A percentile compares a stretch with the other conserved stretches of the same genome.
phyloP scores from a whole-genome alignment of 2,888 invertebrate species.

The Pyralis farinalis region DNA sequence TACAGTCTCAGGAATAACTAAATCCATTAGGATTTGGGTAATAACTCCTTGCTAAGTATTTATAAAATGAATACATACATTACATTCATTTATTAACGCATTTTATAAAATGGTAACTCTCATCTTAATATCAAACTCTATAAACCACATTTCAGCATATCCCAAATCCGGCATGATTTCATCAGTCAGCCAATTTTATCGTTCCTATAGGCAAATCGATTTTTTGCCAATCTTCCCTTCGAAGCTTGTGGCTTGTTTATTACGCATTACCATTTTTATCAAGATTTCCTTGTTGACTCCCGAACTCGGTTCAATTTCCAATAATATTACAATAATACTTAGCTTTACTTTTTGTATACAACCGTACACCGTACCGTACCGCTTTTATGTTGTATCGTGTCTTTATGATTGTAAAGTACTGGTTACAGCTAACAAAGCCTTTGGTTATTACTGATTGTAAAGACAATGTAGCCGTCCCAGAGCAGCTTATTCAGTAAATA shows the following conservation, averaged over 20 bases:
- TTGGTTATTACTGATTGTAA: too few species aligned
- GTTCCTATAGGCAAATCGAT: slow-evolving; percentile 11
- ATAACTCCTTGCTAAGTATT: too few species aligned
- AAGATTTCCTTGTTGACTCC: slow-evolving; percentile 11
- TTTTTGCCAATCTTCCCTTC: slow-evolving; percentile 14
- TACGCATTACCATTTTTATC: slow-evolving; percentile 19
- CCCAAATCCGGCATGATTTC: not conserved
- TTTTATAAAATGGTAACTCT: not conserved
- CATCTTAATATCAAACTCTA: not conserved
- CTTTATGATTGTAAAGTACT: too few species aligned
- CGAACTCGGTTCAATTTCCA: not conserved
- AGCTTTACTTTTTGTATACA: not conserved
- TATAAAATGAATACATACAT: too few species aligned
- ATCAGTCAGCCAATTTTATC: slow-evolving; percentile 2
- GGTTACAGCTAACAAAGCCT: too few species aligned
- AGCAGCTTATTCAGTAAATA: too few species aligned
- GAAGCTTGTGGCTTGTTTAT: slow-evolving; percentile 13
- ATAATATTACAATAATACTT: not conserved
- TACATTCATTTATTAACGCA: too few species aligned
- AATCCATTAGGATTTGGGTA: too few species aligned
- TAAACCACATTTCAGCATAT: not conserved
- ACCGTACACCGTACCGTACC: too few species aligned
- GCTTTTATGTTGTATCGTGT: too few species aligned
- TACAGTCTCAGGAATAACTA: too few species aligned
- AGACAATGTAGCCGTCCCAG: too few species aligned